Percentiles rank a stretch among this genome's conserved stretches.
phyloP scores from a whole-genome alignment of 2,888 invertebrate species.

The Caenorhabditis uteleia region DNA sequence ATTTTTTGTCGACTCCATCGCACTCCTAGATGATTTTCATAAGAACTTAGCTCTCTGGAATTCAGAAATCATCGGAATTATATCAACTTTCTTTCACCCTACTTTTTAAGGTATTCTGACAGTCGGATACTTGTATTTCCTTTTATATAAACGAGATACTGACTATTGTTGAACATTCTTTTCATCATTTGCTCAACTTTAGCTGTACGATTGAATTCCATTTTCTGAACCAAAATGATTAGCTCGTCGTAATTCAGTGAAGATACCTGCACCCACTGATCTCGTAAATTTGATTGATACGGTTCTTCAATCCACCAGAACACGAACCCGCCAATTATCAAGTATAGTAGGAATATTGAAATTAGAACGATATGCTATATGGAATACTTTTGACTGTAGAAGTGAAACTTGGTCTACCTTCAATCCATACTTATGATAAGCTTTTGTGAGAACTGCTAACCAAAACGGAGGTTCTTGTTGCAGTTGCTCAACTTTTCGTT shows the following conservation, averaged over 20 bases:
- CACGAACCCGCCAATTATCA: constrained; percentile 48
- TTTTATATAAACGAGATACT: constrained; percentile 53
- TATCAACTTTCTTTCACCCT: not conserved
- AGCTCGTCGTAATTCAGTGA: not conserved
- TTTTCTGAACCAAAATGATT: constrained; percentile 37
- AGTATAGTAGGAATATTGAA: constrained; percentile 51
- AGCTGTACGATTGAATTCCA: constrained; percentile 42
- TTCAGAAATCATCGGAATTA: not conserved
- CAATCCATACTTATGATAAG: constrained; percentile 56
- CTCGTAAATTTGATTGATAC: constrained; percentile 42
- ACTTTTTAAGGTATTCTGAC: constrained; percentile 32
- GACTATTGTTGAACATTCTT: constrained; percentile 55
- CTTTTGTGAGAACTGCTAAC: constrained; percentile 49
- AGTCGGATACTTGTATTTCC: constrained; percentile 43
- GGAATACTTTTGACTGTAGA: not conserved
- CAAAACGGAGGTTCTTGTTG: constrained; percentile 57
- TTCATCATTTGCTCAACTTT: constrained; percentile 49
- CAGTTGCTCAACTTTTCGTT: constrained; percentile 44
- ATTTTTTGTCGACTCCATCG: constrained; percentile 58
- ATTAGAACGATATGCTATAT: constrained; percentile 53
- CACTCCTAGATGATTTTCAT: constrained; percentile 51
- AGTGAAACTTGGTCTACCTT: constrained; percentile 22
- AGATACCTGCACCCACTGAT: constrained; percentile 34
- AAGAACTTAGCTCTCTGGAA: constrained; percentile 34
- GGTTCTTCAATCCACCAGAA: constrained; percentile 54